Conservation (phyloP, 2,113 vertebrate species). For the Nothobranchius kuhntae region DNA sequence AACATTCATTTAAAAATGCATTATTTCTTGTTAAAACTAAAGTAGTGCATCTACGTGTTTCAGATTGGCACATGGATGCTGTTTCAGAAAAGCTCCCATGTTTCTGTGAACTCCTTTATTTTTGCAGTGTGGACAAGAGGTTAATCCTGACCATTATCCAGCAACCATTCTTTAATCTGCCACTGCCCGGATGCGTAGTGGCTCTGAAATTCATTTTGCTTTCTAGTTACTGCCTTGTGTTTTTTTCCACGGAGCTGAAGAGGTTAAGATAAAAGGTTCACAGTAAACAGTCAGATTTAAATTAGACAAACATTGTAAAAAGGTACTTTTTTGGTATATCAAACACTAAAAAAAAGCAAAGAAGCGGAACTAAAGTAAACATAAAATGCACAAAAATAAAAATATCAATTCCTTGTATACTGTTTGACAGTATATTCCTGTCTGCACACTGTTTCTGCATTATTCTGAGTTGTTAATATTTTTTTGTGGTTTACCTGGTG, state of each 20-base stretch:
- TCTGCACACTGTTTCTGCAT: too few species aligned
- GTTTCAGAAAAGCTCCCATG: neutral
- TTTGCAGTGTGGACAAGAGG: conserved; percentile 28
- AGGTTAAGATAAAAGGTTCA: conserved; percentile 14
- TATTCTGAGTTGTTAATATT: too few species aligned
- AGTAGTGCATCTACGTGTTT: too few species aligned
- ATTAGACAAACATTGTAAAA: conserved; percentile 30
- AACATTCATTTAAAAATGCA: too few species aligned
- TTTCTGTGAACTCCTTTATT: conserved; percentile 1
- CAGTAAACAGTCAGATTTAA: conserved; percentile 7
- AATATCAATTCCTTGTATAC: too few species aligned
- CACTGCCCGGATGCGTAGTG: conserved; percentile 45
- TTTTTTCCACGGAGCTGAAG: conserved; percentile 34
- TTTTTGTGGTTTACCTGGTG: too few species aligned
- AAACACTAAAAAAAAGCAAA: too few species aligned
- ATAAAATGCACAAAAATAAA: too few species aligned
- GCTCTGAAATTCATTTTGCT: conserved; percentile 33
- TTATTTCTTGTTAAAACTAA: too few species aligned
- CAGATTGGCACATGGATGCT: too few species aligned
- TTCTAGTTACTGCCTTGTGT: conserved; percentile 49
- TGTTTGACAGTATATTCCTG: too few species aligned
- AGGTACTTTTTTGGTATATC: neutral
- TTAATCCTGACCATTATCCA: conserved; percentile 44
- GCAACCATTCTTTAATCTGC: conserved; percentile 42
- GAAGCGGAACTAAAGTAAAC: too few species aligned